Conservation (phyloP, 2,113 vertebrate genomes). For the Taxidea taxus region DNA sequence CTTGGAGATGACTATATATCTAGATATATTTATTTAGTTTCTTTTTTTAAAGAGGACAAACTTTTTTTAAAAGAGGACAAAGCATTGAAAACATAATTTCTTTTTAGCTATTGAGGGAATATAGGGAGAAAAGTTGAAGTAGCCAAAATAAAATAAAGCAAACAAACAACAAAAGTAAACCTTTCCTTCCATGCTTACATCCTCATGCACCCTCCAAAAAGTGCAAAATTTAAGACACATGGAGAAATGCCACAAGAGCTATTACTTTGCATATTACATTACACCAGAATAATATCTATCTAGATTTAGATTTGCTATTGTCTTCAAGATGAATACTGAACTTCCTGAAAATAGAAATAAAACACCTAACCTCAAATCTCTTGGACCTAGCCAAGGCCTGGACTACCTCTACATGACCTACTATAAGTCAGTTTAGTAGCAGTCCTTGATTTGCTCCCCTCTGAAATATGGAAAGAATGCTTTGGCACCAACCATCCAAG, state of each 20-base stretch:
- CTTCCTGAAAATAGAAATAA: constrained; percentile 20
- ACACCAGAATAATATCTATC: neutral
- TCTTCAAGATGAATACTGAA: neutral
- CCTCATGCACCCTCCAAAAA: neutral
- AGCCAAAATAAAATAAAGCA: constrained; percentile 12
- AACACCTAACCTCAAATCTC: neutral
- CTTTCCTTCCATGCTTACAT: neutral
- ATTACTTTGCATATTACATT: neutral
- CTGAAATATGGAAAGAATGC: neutral
- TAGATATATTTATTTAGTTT: neutral
- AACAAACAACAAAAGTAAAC: neutral
- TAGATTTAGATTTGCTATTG: neutral
- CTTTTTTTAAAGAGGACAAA: constrained; percentile 25
- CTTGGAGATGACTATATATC: neutral
- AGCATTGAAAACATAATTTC: neutral
- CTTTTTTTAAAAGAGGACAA: constrained; percentile 15
- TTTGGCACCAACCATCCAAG: neutral
- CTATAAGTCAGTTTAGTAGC: neutral
- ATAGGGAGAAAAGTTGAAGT: neutral
- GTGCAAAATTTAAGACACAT: neutral
- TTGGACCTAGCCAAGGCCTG: neutral
- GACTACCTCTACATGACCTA: neutral
- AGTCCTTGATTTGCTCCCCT: neutral
- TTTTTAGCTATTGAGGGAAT: neutral
- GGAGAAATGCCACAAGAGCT: neutral